These are phyloP conservation scores for Lota lota DNA, from an alignment of 2,113 vertebrate species.

Conservation along the genomic window DNA sequence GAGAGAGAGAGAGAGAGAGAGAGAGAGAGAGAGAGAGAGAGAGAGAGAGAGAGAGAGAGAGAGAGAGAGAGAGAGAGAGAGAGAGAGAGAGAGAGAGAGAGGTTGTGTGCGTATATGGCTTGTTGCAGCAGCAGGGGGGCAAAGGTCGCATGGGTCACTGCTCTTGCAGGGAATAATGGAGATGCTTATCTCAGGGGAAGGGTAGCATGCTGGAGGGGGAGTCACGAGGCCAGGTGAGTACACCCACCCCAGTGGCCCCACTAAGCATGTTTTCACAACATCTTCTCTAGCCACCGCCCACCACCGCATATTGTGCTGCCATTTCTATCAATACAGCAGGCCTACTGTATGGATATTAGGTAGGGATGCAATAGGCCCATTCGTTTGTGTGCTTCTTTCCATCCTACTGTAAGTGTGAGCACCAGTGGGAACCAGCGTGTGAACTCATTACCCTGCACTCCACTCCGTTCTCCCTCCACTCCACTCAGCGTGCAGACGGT, in stretches of 20 bases:
- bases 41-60: no score
- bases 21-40: no score
- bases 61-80: no score
- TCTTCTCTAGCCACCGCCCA: neutral
- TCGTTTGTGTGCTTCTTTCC: neutral
- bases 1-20: no score
- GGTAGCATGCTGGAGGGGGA: neutral
- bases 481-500: neutral
- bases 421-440: conserved; percentile 8
- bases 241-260: neutral
- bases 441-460: conserved; percentile 12
- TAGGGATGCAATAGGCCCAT: neutral
- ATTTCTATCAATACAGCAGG: neutral
- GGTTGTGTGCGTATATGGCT: neutral
- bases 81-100: no score
- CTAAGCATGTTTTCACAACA: conserved; percentile 33
- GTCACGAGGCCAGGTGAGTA: neutral
- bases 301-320: neutral
- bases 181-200: conserved; percentile 55
- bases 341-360: conserved; percentile 5
- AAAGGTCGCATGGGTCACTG: conserved; percentile 47
- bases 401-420: neutral
- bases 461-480: neutral
- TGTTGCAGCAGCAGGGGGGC: conserved; percentile 10
- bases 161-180: conserved; percentile 55